phyloP scores from a whole-genome alignment of 2,888 invertebrate species.

The Pseudeuparius sepicola region DNA sequence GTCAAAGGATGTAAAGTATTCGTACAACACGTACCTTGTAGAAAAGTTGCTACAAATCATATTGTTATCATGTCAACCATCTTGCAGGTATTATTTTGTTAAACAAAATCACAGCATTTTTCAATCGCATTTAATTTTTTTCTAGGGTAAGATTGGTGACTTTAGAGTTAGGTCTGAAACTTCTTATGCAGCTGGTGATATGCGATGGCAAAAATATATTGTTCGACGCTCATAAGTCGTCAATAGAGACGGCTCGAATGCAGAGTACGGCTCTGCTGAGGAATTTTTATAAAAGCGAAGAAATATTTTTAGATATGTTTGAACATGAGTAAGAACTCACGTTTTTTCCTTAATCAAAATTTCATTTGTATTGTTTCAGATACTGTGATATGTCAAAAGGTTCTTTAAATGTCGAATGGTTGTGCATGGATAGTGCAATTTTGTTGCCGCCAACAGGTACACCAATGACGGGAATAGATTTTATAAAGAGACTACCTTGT shows the following conservation, averaged over 20 bases:
- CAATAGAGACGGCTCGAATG: slow-evolving; percentile 61
- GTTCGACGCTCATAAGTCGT: slow-evolving; percentile 55
- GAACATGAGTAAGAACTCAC: slow-evolving; percentile 71
- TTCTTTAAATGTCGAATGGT: slow-evolving; percentile 82
- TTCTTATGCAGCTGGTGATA: slow-evolving; percentile 60
- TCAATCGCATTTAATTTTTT: slow-evolving; percentile 3
- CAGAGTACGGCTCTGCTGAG: slow-evolving; percentile 76
- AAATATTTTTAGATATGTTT: slow-evolving; percentile 97
- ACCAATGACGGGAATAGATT: slow-evolving; percentile 90
- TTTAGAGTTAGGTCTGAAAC: slow-evolving; percentile 74
- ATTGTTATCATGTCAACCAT: slow-evolving; percentile 77
- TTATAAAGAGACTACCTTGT: slow-evolving; percentile 88
- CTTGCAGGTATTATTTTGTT: slow-evolving; percentile 41
- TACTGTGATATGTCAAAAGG: slow-evolving; percentile 86
- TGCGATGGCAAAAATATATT: slow-evolving; percentile 50
- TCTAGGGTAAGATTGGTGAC: slow-evolving; percentile 80
- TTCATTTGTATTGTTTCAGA: slow-evolving; percentile 33
- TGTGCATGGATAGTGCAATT: slow-evolving; percentile 94
- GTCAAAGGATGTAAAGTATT: slow-evolving; percentile 37
- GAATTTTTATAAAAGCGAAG: slow-evolving; percentile 94
- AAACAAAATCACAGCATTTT: not conserved
- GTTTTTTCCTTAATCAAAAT: too few species aligned
- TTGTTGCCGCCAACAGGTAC: slow-evolving; percentile 91
- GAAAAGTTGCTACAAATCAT: slow-evolving; percentile 78
- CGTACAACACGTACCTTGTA: slow-evolving; percentile 73